A percentile compares a stretch with the other conserved stretches of the same genome.
Conservation (phyloP, 2,113 vertebrate genomes). For the Pipra filicauda region DNA sequence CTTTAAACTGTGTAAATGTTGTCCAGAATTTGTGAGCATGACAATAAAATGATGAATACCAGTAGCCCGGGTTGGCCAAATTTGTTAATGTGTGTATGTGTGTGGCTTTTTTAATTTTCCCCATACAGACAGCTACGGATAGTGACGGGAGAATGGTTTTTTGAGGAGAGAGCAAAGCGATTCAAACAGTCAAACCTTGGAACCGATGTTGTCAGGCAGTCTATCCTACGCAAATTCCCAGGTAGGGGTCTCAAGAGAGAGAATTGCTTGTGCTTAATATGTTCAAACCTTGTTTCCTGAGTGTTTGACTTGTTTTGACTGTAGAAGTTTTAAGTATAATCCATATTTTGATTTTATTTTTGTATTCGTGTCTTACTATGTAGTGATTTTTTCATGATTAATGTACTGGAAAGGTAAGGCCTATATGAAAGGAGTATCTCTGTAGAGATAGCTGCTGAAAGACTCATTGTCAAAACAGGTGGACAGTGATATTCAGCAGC, state of each 20-base stretch:
- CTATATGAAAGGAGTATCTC: background rate
- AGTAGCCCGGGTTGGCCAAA: background rate
- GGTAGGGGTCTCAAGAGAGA: conserved; percentile 58
- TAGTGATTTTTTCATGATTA: background rate
- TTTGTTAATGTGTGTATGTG: background rate
- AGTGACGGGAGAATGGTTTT: conserved; percentile 96
- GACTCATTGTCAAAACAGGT: background rate
- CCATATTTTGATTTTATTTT: background rate
- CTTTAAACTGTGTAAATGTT: background rate
- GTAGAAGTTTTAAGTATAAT: background rate
- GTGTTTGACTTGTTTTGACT: background rate
- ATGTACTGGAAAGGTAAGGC: background rate
- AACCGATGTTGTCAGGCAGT: conserved; percentile 88
- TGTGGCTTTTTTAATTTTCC: background rate
- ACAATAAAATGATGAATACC: background rate
- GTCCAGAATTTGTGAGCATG: background rate
- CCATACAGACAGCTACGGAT: conserved; percentile 84
- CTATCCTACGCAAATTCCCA: conserved; percentile 82
- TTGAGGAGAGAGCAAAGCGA: conserved; percentile 92
- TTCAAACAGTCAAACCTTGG: conserved; percentile 81
- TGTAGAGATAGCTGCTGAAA: background rate
- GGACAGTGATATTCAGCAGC: background rate
- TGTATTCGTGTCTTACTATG: background rate
- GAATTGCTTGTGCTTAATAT: background rate
- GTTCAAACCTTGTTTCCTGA: background rate